Evolutionary conservation across 2,888 invertebrate genomes (phyloP).

Genomic region (Auanema freiburgensis): DNA sequence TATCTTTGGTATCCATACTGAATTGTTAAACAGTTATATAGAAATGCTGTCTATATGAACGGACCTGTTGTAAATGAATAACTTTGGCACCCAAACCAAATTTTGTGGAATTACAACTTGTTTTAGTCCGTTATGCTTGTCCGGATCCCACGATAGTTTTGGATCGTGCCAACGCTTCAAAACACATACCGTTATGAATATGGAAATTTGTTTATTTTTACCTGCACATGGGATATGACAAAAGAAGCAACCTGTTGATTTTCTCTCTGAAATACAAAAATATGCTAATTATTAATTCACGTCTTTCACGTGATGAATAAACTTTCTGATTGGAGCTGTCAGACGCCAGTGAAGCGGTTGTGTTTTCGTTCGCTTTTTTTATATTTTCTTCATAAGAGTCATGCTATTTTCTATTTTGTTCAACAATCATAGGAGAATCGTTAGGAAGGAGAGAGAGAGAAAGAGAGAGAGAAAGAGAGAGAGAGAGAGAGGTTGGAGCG

Average conservation of each 20-base stretch:
- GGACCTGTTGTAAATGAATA: slow-evolving; percentile 60
- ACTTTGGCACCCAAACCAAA: slow-evolving; percentile 58
- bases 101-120: slow-evolving; percentile 58
- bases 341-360: too few species aligned
- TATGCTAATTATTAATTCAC: slow-evolving; percentile 1
- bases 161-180: slow-evolving; percentile 54
- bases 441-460: not conserved
- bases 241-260: slow-evolving; percentile 62
- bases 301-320: slow-evolving; percentile 1
- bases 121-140: slow-evolving; percentile 43
- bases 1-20: slow-evolving; percentile 62
- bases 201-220: not conserved
- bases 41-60: not conserved
- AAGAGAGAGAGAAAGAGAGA: not conserved
- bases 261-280: slow-evolving; percentile 46
- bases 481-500: slow-evolving; percentile 1
- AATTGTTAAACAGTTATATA: slow-evolving; percentile 8
- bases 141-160: slow-evolving; percentile 53
- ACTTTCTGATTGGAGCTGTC: too few species aligned
- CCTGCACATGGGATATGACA: slow-evolving; percentile 60
- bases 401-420: slow-evolving; percentile 2
- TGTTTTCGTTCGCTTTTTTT: too few species aligned
- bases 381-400: not conserved
- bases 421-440: not conserved
- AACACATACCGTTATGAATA: not conserved